These are phyloP conservation scores for Narcine bancroftii DNA, from an alignment of 2,113 vertebrate genomes.

Conservation along the genomic window DNA sequence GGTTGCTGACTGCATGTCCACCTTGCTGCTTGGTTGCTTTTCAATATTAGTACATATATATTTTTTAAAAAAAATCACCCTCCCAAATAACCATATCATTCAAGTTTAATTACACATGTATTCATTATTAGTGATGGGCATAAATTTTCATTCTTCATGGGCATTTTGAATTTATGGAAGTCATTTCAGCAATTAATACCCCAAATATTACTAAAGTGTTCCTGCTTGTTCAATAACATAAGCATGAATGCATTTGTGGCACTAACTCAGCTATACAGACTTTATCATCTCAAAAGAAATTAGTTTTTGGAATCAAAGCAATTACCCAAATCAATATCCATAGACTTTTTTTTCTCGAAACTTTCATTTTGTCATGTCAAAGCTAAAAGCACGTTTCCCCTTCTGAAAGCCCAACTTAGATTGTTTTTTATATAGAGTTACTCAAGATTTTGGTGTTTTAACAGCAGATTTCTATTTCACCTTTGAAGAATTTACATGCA, in stretches of 20 bases:
- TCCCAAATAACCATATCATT: conserved; percentile 16
- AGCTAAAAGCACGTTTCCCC: neutral
- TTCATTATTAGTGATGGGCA: conserved; percentile 28
- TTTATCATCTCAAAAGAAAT: neutral
- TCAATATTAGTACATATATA: neutral
- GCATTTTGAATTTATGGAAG: neutral
- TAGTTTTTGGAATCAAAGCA: neutral
- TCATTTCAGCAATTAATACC: neutral
- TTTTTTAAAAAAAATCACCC: conserved; percentile 22
- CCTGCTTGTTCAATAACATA: neutral
- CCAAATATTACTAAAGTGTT: neutral
- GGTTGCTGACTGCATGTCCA: conserved; percentile 1
- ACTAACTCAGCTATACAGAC: neutral
- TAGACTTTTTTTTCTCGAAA: too few relatives aligned
- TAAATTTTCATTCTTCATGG: neutral
- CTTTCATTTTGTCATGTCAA: neutral
- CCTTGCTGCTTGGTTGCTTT: neutral
- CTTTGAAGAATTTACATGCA: neutral
- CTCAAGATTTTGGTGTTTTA: neutral
- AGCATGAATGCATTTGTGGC: neutral
- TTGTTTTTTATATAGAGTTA: too few relatives aligned
- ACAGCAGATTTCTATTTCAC: neutral
- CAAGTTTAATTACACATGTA: conserved; percentile 10
- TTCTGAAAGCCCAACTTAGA: neutral
- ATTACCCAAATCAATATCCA: too few relatives aligned